Base-by-base conservation (phyloP, 1,140 invertebrate genomes). In the Drosophila littoralis region DNA sequence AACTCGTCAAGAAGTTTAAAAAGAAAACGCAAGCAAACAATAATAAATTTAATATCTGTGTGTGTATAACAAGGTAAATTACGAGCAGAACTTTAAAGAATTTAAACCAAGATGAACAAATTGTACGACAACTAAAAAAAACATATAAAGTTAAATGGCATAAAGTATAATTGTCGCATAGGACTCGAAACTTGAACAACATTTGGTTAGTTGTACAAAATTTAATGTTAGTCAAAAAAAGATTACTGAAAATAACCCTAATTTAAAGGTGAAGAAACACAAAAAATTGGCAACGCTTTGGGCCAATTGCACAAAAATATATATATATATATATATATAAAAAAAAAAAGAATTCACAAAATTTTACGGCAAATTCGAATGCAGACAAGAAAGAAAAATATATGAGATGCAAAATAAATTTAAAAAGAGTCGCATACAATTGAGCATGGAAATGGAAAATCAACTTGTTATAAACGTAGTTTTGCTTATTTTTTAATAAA, bases 401-500 rank as follows among this genome's bases (percentile, higher is more conserved):
- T 15, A 64, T 52, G 50, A 64, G 70, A 91, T 58, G 48, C 35
- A 57, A 72, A 64, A n/a, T 38, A 68, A 51, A 70, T 43, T 40
- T 58, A 45, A 51, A 45, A 51, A 63, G 36, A 71, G 72, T 71
- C 36, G 61, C 69, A 55, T 82, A 83, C 59, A 75, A 79, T 28
- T 65, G 79, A 78, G 75, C 75, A 86, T 85, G 81, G 51, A 75
- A 73, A 85, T 78, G 71, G 38, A 75, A 75, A 91, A 90, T 91
- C 90, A 91, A 91, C 90, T 91, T 91, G 90, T 91, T 91, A 91
- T 91, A 91, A 91, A 91, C 90, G 90, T 91, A 91, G 90, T 91
- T 91, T 91, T 91, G 90, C 90, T 91, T 91, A 91, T 91, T 91
- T 91, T 91, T 91, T 91, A 91, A 91, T 91, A 91, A 91, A 86